Base-by-base conservation (phyloP, 2,888 invertebrate species). In the Cenopis cana region DNA sequence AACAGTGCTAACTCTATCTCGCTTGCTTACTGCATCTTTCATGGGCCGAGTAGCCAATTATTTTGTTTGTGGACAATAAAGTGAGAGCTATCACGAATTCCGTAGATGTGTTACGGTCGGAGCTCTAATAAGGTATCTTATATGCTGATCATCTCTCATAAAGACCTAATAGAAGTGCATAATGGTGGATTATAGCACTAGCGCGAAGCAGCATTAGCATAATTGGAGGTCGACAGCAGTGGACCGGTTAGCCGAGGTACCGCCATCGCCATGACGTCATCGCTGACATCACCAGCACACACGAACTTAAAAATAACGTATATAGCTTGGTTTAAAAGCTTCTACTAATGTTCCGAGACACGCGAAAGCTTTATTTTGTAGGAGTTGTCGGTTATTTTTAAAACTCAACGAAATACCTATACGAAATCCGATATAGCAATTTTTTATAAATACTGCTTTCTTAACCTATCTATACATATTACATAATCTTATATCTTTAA, bases 201-300 rank as follows among this genome's bases (percentile, higher is more conserved):
- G 75, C 74, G 77, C 85, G 81, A 83, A 55, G 61, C 83, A 80
- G 79, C 80, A 91, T 91, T 91, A 86, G 82, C 90, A 90, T 90
- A 91, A 90, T 89, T 91, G 89, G 91, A 91, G 92, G 91, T 86
- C 89, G 84, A 74, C 84, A 77, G 75, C 77, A 74, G 73, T 75
- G 79, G 86, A 91, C 91, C 88, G 88, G 91, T 90, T 90, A 78
- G 81, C 76, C 82, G 81, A 80, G 81, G 82, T 82, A 83, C 81
- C 78, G 79, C n/a, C n/a, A 78, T 70, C n/a, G n/a, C n/a, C n/a
- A 80, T 91, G 86, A 90, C 89, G 90, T 89, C 91, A 91, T 78
- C 81, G 76, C 70, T 92, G 90, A 91, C 88, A 88, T 91, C 91
- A 92, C 79, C 81, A 75, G 73, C 74, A 69, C 66, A 70, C n/a